Base-by-base conservation (phyloP, 2,113 vertebrate genomes). In the Hemiprocne comata region DNA sequence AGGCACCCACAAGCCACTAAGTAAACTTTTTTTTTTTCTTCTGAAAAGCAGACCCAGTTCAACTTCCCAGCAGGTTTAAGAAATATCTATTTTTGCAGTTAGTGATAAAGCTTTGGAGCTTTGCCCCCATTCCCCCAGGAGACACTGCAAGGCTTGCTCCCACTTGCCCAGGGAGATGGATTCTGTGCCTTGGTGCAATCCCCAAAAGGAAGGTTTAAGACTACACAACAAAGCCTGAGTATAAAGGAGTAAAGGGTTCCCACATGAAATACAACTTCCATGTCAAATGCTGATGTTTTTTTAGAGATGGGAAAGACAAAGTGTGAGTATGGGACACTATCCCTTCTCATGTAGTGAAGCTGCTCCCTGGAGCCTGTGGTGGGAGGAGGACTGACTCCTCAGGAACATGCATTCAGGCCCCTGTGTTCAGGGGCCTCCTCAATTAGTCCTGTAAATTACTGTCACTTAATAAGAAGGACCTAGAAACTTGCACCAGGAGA, bases 401-500 rank as follows among this genome's bases (percentile, higher is more conserved):
- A 82, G 77, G 95, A 91, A 83, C 85, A n/a, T 1, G 0, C 26
- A 5, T 25, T 9, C n/a, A n/a, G n/a, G n/a, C n/a, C n/a, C 40
- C 53, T 55, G 44, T 44, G 16, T 21, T 44, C 8, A 25, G 33
- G 72, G 65, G 34, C 51, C 60, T 95, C 80, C 75, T 53, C 78
- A 81, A 77, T 96, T 89, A 94, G 87, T 25, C 66, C 60, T 24
- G 34, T 97, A 94, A 97, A 97, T 97, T 96, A 96, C 51, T 93
- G 78, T 60, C 85, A 42, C 74, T 94, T 86, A 64, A 81, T 91
- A 92, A 95, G 87, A 69, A 0, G 21, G 58, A 46, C 16, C 1
- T 6, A 93, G 85, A 71, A 75, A 80, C 50, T 94, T 19, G 25
- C 4, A 9, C 46, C n/a, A 15, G 87, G 33, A 78, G 38, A 74